Evolutionary conservation across 2,888 invertebrate species (phyloP).

Genomic region (Tinea trinotella): DNA sequence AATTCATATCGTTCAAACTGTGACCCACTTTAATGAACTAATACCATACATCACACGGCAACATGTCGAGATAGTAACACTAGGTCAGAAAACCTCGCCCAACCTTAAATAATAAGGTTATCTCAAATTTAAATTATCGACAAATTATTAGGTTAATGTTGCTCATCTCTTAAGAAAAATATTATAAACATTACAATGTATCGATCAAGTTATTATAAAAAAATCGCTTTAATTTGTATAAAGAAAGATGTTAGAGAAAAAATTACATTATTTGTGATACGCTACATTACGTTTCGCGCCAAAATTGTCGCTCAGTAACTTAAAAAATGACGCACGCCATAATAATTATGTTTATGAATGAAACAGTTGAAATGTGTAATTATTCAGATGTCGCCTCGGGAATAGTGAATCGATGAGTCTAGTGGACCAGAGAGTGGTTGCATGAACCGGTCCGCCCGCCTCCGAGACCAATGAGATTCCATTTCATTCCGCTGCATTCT

Average conservation of each 20-base stretch:
- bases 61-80: conserved; percentile 40
- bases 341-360: conserved; percentile 2
- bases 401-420: background rate
- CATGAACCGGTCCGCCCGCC: conserved; percentile 54
- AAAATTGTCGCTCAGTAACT: background rate
- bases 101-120: conserved; percentile 30
- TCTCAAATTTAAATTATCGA: conserved; percentile 27
- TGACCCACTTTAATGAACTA: conserved; percentile 22
- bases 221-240: too few relatives aligned
- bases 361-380: background rate
- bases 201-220: too few relatives aligned
- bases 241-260: too few relatives aligned
- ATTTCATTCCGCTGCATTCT: conserved; percentile 68
- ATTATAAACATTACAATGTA: too few relatives aligned
- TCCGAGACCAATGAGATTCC: conserved; percentile 68
- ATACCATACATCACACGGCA: conserved; percentile 37
- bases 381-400: background rate
- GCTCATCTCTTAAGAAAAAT: background rate
- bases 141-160: conserved; percentile 22
- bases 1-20: conserved; percentile 29
- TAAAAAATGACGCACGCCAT: background rate
- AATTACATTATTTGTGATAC: background rate
- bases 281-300: background rate
- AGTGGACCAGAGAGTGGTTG: background rate
- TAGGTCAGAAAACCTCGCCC: conserved; percentile 39